Base-by-base conservation (phyloP, 2,888 invertebrate species). In the Amiota minor region DNA sequence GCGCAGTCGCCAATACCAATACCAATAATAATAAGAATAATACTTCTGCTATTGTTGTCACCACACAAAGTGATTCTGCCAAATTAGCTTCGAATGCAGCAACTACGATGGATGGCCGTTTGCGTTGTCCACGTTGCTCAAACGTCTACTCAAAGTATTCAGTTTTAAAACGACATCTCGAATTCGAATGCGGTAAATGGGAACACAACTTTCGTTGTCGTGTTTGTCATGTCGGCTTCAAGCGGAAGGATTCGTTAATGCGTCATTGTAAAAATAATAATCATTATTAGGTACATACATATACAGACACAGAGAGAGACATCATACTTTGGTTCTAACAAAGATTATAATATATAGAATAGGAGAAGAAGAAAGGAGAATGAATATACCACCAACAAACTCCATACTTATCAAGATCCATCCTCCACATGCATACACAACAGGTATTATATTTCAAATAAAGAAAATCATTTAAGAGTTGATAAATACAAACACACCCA, bases 251-350 rank as follows among this genome's bases (percentile, higher is more conserved):
- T 73, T 83, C 83, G 18, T 72, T 83, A 68, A 78, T 76, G 76
- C 84, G 83, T 0, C 83, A 83, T 71, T 84, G 86, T 81, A 85
- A 80, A 75, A 78, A 84, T 71, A 80, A 83, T 72, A 81, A 79
- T 73, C 83, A 83, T 77, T 76, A 76, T 74, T 73, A 49, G 75
- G 50, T 18, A 35, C 0, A 35, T 6, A 0, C 6, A 35, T 35
- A 35, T 35, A 35, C 35, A 35, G 35, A 35, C 6, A 0, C 6
- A 35, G 2, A 35, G 2, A 35, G 6, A 35, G 35, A 35, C 6
- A 35, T 35, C 35, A 35, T 35, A 6, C 2, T 35, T 35, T 35
- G 23, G 35, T 35, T 35, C 2, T 35, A 35, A 6, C 35, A 35
- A 35, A 35, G 35, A 35, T 35, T 35, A 35, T 35, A 35, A 35